Conservation (phyloP, 1,140 invertebrate genomes). For the Leptopilina boulardi region DNA sequence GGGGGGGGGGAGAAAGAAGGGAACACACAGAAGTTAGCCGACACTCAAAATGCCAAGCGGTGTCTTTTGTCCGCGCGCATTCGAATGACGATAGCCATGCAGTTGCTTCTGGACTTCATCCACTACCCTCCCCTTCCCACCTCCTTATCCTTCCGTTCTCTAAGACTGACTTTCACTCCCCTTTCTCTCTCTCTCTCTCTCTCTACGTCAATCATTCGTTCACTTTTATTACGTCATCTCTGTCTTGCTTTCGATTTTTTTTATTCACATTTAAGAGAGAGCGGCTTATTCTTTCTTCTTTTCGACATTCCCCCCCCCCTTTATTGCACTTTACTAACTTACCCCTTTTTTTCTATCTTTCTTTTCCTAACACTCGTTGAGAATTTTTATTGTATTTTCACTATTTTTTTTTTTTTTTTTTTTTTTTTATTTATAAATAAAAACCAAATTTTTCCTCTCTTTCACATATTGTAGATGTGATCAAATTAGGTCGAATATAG, state of each 20-base stretch:
- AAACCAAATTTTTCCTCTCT: too few species aligned
- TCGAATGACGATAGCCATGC: constrained; percentile 42
- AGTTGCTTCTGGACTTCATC: constrained; percentile 44
- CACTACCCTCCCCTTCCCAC: not conserved
- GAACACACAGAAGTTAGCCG: constrained; percentile 58
- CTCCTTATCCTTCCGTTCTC: not conserved
- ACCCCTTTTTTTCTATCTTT: constrained; percentile 36
- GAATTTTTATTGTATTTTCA: not conserved
- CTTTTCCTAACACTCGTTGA: not conserved
- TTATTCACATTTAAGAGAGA: constrained; percentile 47
- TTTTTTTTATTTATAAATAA: too few species aligned
- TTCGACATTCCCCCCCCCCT: constrained; percentile 36
- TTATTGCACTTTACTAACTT: constrained; percentile 8
- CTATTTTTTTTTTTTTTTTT: not conserved
- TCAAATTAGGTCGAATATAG: too few species aligned
- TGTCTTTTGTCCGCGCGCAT: constrained; percentile 73
- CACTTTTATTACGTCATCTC: constrained; percentile 22
- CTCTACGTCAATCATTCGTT: constrained; percentile 27
- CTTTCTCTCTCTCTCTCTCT: constrained; percentile 4
- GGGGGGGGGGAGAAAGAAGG: constrained; percentile 4
- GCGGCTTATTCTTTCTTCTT: constrained; percentile 35
- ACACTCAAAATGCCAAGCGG: constrained; percentile 74
- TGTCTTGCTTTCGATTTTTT: constrained; percentile 49
- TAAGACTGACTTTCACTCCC: constrained; percentile 22
- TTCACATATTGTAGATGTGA: too few species aligned